Evolutionary conservation across 2,113 vertebrate genomes (phyloP), one percentile per base, ranked within the genome.

Genomic region (Helogale parvula): DNA sequence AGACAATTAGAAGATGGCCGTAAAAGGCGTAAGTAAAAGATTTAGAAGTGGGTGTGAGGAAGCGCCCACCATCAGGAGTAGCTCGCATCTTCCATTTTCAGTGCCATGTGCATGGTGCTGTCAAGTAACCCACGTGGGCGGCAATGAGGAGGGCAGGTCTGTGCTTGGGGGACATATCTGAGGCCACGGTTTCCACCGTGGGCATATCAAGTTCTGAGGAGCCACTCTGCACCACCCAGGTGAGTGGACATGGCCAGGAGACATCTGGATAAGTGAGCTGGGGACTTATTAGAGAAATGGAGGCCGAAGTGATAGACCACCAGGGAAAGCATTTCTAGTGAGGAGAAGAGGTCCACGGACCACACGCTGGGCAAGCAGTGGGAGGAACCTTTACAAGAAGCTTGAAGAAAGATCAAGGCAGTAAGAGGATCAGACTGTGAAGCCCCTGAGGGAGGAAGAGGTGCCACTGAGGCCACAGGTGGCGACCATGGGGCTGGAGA

Each of bases 81-180:
- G 27, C 13, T 15, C 13, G 7, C 10, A 5, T 27, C 12, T 68
- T 68, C n/a, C 15, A 1, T 17, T 68, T 15, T 54, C 52, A n/a
- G 65, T 0, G 1, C 47, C 21, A 4, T 0, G 3, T 0, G 11
- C 1, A 2, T 2, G 35, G 19, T 8, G 29, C 21, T 47, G 60
- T 54, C 38, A 17, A 1, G 4, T 14, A 25, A 13, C 41, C 10
- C 54, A 7, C 16, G 4, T 2, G 5, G 23, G 9, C 41, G 47
- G 9, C 25, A 5, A 3, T 6, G 25, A 27, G 3, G 35, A 19
- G 15, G 35, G 14, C 25, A 35, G 38, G 14, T 85, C 65, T 41
- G 66, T 4, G 47, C 15, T 3, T 13, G 50, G 50, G 50, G 50
- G 50, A 50, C 13, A 3, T 5, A 47, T 7, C 17, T 0, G 4